phyloP scores from a whole-genome alignment of 2,113 vertebrate species.

The Cariama cristata region DNA sequence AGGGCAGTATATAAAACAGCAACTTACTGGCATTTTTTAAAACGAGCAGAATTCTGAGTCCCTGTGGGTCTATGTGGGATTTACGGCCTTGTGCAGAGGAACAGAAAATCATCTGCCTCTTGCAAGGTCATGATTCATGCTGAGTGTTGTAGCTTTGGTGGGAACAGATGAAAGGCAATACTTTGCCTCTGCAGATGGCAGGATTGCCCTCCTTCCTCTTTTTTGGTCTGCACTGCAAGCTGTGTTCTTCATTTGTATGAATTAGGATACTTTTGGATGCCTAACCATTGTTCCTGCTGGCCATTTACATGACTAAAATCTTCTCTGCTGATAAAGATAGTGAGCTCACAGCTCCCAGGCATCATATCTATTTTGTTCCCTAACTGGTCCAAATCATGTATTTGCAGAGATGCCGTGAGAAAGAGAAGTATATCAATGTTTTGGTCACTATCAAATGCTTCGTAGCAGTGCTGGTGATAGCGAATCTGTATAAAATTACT shows the following conservation, averaged over 20 bases:
- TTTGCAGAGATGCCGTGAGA: neutral
- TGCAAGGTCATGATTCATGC: neutral
- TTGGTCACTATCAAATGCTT: neutral
- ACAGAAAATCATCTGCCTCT: neutral
- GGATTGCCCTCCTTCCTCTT: neutral
- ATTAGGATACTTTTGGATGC: neutral
- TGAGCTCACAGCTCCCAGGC: neutral
- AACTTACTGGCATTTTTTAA: neutral
- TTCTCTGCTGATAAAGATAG: neutral
- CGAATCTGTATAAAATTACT: neutral
- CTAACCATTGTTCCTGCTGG: neutral
- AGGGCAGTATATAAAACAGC: neutral
- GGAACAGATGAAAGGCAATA: neutral
- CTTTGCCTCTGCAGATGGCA: neutral
- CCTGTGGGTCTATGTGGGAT: neutral
- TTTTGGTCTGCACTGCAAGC: neutral
- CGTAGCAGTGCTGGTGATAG: neutral
- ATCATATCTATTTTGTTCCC: neutral
- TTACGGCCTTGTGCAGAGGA: neutral
- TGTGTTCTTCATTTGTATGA: neutral
- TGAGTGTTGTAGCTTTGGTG: neutral
- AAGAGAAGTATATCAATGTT: neutral
- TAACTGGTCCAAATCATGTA: neutral
- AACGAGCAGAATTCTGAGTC: neutral
- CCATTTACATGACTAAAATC: neutral